Conservation (phyloP, 1,140 invertebrate species). For the Artemia franciscana region DNA sequence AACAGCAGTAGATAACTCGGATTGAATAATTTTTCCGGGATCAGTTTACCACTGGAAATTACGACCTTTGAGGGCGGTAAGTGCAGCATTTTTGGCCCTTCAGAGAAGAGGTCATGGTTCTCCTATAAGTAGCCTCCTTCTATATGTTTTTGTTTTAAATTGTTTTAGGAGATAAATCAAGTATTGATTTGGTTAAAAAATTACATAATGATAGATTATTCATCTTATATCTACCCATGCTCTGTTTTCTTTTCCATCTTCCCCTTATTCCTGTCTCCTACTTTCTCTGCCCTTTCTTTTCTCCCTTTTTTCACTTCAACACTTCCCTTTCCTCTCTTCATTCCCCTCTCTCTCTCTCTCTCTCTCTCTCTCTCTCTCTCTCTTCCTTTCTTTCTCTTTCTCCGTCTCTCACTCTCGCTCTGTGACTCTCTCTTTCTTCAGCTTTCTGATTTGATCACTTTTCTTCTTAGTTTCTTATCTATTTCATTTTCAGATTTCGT, state of each 20-base stretch:
- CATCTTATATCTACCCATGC: not conserved
- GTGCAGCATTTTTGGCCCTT: no score
- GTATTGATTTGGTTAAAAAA: no score
- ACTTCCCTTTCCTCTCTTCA: not conserved
- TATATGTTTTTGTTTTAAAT: no score
- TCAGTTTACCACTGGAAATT: no score
- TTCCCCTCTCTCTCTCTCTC: conserved; percentile 5
- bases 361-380: not conserved
- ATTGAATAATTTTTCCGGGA: no score
- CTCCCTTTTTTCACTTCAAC: conserved; percentile 3
- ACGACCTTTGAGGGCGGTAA: no score
- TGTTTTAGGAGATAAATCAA: no score
- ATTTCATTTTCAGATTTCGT: conserved; percentile 18
- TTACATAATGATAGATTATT: no score
- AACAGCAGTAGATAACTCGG: no score
- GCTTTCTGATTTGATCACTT: not conserved
- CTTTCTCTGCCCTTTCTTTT: not conserved
- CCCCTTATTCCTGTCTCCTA: not conserved
- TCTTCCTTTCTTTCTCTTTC: not conserved
- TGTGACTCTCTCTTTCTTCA: not conserved
- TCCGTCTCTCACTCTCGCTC: conserved; percentile 3
- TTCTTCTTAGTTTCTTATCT: conserved; percentile 4
- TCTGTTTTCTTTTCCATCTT: conserved; percentile 6
- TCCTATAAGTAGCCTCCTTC: no score
- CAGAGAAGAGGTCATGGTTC: no score